These are phyloP conservation scores for Acleris holmiana DNA, from an alignment of 2,888 invertebrate species.

Conservation along the genomic window DNA sequence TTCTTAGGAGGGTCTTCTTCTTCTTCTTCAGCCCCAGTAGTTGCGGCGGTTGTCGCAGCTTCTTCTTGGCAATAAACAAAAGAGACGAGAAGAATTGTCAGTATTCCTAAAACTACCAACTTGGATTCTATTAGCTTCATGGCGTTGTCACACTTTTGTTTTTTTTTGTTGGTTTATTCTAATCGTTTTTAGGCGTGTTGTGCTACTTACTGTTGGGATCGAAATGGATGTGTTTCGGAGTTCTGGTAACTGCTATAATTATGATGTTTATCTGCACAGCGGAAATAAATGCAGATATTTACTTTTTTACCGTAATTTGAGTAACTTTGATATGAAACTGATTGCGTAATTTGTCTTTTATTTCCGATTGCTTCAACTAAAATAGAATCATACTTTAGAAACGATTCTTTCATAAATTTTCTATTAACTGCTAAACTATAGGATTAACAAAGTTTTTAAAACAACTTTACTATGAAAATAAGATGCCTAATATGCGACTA, in stretches of 20 bases:
- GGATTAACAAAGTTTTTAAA: no score
- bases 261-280: constrained; percentile 30
- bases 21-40: constrained; percentile 67
- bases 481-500: no score
- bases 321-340: constrained; percentile 24
- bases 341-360: constrained; percentile 7
- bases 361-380: constrained; percentile 10
- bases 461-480: no score
- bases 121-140: constrained; percentile 49
- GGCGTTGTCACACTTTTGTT: no score
- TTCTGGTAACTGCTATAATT: constrained; percentile 20
- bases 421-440: no score
- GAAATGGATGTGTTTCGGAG: constrained; percentile 18
- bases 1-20: constrained; percentile 69
- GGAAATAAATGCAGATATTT: constrained; percentile 25
- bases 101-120: constrained; percentile 51
- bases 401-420: no score
- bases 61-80: constrained; percentile 65
- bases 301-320: constrained; percentile 22
- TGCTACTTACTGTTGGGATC: neutral
- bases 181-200: neutral
- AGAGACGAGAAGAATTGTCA: constrained; percentile 51
- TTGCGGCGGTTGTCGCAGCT: constrained; percentile 54
- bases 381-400: neutral
- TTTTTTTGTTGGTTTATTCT: neutral